Evolutionary conservation across 2,113 vertebrate genomes (phyloP), one percentile per base, ranked within the genome.

Genomic region (Otolemur garnettii): DNA sequence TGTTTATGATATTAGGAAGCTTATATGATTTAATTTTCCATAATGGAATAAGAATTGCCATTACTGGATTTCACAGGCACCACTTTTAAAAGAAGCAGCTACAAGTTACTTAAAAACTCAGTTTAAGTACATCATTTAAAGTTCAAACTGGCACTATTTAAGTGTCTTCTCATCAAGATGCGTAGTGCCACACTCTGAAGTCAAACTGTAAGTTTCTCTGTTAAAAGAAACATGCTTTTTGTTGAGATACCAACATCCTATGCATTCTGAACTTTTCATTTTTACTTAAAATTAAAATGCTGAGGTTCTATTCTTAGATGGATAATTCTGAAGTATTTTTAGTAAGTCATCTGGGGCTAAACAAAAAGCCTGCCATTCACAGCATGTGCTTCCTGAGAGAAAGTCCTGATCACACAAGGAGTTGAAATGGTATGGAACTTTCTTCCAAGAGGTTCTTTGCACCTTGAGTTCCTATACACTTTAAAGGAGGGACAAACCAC

Each of bases 11-110:
- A 68, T 53, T 87, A 66, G n/a, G n/a, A 97, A 83, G 69, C 5
- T 77, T 72, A 94, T 79, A 91, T 96, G 94, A 97, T 84, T 97
- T 95, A 86, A 89, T 91, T 92, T 92, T 82, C 33, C 59, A 57
- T 45, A 66, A 81, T 30, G 82, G 84, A 94, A 75, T 83, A 66
- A 91, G 55, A 93, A 90, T 5, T 80, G 42, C 53, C 30, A 57
- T 62, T 75, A 78, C 17, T 94, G 69, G 81, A 26, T 69, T 82
- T 86, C 42, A 74, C 2, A 86, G 79, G 55, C 15, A 91, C 50
- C 12, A 84, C 28, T 97, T 93, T 84, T 69, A 79, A 92, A 72
- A 93, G 60, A 78, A 95, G 85, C 35, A 92, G 90, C 84, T 88
- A 86, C n/a, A 1, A 38, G 72, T 72, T 94, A 78, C 10, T 87